Base-by-base conservation (phyloP, 2,888 invertebrate species). In the Dicroscelio sp. region DNA sequence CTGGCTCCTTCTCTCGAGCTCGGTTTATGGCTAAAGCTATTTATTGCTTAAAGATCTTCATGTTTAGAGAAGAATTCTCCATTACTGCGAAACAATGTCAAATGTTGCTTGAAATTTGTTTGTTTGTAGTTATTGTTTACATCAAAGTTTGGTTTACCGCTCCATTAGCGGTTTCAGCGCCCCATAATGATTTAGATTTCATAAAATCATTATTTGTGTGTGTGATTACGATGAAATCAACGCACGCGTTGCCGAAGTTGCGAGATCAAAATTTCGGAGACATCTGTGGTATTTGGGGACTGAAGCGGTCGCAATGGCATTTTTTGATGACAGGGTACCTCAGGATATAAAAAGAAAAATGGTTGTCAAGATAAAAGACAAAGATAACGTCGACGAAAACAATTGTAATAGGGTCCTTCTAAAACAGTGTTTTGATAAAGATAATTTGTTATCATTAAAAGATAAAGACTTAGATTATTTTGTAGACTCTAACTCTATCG, bases 11-110 rank as follows among this genome's bases (percentile, higher is more conserved):
- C 71, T 94, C 93, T 43, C 94, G 94, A 78, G 94, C 95, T 78
- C 88, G 94, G 5, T 95, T 94, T 94, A 95, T 95, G 94, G 85
- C 91, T 10, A 95, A 90, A 88, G 93, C 92, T 31, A 90, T 90
- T 43, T 83, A 86, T 78, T 90, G 60, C 33, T 63, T 89, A 1
- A 89, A 85, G 55, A 88, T 93, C n/a, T n/a, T n/a, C n/a, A n/a
- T 88, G 88, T 94, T 85, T 52, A 94, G 38, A 93, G 94, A 75
- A 86, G 92, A 78, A 60, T 27, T 60, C 17, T 8, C 6, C 12
- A 10, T 27, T 10, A 27, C 5, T 23, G 60, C 23, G 10, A 27
- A 43, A 35, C 23, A 38, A 43, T 69, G 12, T 14, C 12, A 73
- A 30, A 2, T 20, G 23, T 20, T 73, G 2, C 20, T 52, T 52